A percentile compares a stretch with the other conserved stretches of the same genome.
phyloP scores from a whole-genome alignment of 2,113 vertebrate genomes.

The Bothrops jararaca region DNA sequence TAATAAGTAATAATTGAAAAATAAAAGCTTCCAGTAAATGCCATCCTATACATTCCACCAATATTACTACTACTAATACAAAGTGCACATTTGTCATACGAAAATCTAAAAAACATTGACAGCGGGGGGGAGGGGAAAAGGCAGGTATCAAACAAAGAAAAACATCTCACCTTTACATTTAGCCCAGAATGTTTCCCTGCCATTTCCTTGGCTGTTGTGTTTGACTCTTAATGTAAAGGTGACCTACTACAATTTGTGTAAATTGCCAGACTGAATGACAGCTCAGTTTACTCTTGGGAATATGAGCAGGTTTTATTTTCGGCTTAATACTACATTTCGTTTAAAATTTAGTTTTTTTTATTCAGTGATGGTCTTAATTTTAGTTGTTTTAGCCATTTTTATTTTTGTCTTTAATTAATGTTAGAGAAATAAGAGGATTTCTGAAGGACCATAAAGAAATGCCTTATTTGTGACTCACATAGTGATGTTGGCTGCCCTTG shows the following conservation, averaged over 20 bases:
- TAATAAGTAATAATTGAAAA: background rate
- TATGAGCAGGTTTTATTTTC: background rate
- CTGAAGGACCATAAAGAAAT: fast-evolving
- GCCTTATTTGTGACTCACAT: background rate
- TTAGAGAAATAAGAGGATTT: background rate
- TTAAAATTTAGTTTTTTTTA: background rate
- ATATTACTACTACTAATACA: background rate
- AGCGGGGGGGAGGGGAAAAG: background rate
- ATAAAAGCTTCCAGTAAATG: background rate
- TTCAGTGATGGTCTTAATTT: background rate
- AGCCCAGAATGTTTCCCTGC: background rate
- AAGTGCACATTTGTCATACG: background rate
- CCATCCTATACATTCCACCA: background rate
- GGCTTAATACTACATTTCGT: background rate
- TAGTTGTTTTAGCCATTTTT: background rate
- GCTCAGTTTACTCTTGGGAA: background rate
- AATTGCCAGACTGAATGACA: background rate
- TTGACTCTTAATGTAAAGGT: background rate
- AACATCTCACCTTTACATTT: background rate
- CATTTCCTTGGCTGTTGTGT: background rate
- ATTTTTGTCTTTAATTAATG: background rate
- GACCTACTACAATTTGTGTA: background rate
- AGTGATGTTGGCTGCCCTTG: background rate
- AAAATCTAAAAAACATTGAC: background rate
- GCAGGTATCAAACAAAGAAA: background rate